A percentile compares a stretch with the other conserved stretches of the same genome.
phyloP scores from a whole-genome alignment of 2,888 invertebrate species.

The Mythimna impura region DNA sequence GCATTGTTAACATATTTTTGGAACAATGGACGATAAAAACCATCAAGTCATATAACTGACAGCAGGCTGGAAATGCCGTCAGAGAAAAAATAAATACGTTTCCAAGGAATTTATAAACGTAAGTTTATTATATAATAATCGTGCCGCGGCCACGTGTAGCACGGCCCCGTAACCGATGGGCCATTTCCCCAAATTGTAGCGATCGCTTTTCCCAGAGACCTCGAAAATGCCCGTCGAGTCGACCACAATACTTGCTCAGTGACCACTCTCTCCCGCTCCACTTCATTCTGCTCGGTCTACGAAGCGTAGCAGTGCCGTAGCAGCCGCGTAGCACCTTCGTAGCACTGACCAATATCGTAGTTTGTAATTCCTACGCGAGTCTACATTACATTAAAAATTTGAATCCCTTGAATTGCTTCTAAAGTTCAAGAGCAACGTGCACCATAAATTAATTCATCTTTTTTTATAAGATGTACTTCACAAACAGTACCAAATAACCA shows the following conservation, averaged over 20 bases:
- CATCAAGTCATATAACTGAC: constrained; percentile 18
- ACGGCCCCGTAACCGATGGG: constrained; percentile 76
- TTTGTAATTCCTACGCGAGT: constrained; percentile 16
- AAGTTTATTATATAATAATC: constrained; percentile 21
- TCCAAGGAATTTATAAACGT: neutral
- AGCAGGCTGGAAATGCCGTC: neutral
- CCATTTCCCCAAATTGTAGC: constrained; percentile 81
- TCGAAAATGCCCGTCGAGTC: constrained; percentile 65
- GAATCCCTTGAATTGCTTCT: constrained; percentile 15
- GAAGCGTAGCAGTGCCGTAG: constrained; percentile 68
- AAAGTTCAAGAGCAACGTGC: constrained; percentile 29
- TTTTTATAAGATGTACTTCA: neutral
- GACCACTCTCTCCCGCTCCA: constrained; percentile 70
- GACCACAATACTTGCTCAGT: constrained; percentile 77
- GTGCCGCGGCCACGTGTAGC: constrained; percentile 35
- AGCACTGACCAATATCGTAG: constrained; percentile 56
- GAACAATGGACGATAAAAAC: constrained; percentile 55
- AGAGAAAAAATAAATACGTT: constrained; percentile 3
- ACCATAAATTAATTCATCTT: constrained; percentile 6
- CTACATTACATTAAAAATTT: constrained; percentile 15
- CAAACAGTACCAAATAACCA: neutral
- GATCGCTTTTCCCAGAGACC: constrained; percentile 81
- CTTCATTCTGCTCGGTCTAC: constrained; percentile 54
- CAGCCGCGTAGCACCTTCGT: constrained; percentile 58
- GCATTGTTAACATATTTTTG: constrained; percentile 27